Base-by-base conservation (phyloP, 2,113 vertebrate genomes). In the Pelvicachromis taeniatus region DNA sequence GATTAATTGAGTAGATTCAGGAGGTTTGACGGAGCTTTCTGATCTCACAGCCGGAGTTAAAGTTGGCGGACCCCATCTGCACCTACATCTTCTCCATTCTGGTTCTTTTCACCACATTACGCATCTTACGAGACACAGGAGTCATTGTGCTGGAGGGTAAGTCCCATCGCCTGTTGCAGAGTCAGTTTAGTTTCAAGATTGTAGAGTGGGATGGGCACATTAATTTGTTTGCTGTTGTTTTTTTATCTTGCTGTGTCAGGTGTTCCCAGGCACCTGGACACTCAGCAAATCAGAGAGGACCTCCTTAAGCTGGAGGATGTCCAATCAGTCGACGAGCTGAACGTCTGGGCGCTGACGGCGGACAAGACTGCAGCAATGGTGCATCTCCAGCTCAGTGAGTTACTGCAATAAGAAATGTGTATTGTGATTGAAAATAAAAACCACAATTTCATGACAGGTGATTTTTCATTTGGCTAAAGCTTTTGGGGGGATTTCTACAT, bases 51-150 rank as follows among this genome's bases (percentile, higher is more conserved):
- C 98, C 98, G 16, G 97, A 99, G 84, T 97, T 97, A 88, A 99
- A 99, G 95, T 94, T 99, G 90, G 99, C 98, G 9, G 98, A 99
- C 87, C 98, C 98, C n/a, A 97, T 99, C 91, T 99, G 98, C 88
- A 99, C 99, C 7, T 99, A 99, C 1, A 87, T 99, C 84, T 99
- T 99, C 95, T 99, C 99, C 6, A 59, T 98, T 85, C 96, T 99
- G 89, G 98, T 99, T 89, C 94, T 98, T 85, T 96, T 97, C 93
- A 99, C 98, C 92, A 99, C 99, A 4, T 31, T 99, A 85, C 97
- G 96, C 85, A 98, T 99, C 94, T 94, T 99, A 83, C 91, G 97
- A 91, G 99, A 99, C 94, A 98, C 98, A 0, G 83, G 96, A 33
- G 91, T 99, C 82, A 99, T 99, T 79, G 96, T 99, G 86, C 93